Evolutionary conservation across 2,113 vertebrate species (phyloP).

Genomic region (Ginglymostoma cirratum): DNA sequence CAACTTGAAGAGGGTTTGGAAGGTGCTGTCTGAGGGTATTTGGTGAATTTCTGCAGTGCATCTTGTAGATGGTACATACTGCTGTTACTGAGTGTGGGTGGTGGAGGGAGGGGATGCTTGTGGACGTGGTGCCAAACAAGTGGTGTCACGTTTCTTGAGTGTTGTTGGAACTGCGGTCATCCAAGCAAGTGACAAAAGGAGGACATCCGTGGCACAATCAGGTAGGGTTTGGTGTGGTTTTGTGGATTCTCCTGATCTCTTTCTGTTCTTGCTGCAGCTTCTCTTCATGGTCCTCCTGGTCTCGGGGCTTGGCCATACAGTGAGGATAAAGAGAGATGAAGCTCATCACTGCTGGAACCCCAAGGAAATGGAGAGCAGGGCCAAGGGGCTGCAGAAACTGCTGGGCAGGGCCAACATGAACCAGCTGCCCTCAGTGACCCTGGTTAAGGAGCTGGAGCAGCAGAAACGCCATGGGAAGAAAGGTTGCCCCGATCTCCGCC

Average conservation of each 20-base stretch:
- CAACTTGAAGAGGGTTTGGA: too few species aligned
- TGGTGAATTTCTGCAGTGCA: too few species aligned
- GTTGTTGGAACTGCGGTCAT: too few species aligned
- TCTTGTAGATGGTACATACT: too few species aligned
- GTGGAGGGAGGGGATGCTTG: too few species aligned
- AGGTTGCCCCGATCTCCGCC: slow-evolving; percentile 47
- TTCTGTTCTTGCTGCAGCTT: background rate
- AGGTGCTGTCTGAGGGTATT: too few species aligned
- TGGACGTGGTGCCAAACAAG: too few species aligned
- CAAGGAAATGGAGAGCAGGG: background rate
- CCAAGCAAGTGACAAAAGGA: too few species aligned
- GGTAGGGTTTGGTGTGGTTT: background rate
- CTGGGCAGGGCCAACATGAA: too few species aligned
- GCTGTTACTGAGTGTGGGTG: too few species aligned
- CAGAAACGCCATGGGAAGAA: fast-evolving
- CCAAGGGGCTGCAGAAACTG: background rate
- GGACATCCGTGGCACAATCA: background rate
- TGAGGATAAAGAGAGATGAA: background rate
- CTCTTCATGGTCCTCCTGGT: background rate
- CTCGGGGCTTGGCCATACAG: background rate
- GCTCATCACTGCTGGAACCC: background rate
- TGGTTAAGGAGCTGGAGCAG: background rate
- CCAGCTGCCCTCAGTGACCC: background rate
- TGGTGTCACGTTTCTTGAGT: too few species aligned
- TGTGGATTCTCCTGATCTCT: background rate